Evolutionary conservation across 2,888 invertebrate species (phyloP).

Genomic region (Escarpia spicata): DNA sequence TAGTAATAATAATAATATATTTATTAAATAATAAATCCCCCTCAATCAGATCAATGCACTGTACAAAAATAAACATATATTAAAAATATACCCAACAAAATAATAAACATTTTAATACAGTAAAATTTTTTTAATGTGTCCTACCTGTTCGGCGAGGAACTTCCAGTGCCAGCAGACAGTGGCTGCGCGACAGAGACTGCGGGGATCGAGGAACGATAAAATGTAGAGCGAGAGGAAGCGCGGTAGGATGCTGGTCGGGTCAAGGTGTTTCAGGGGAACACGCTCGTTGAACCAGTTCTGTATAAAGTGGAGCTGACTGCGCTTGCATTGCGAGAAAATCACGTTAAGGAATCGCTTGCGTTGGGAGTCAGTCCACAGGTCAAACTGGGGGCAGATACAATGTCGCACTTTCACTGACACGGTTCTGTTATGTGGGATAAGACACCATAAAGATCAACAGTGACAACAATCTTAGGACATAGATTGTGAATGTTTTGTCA

Average conservation of each 20-base stretch:
- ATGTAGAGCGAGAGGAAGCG: constrained; percentile 60
- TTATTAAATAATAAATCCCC: too few relatives aligned
- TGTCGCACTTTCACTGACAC: not conserved
- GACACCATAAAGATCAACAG: too few relatives aligned
- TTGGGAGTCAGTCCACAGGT: constrained; percentile 64
- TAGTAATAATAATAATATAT: too few relatives aligned
- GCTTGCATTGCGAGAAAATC: constrained; percentile 56
- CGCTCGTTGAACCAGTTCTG: constrained; percentile 59
- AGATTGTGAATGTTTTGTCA: too few relatives aligned
- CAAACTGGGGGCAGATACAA: constrained; percentile 55
- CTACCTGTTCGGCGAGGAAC: constrained; percentile 62
- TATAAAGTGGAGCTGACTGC: constrained; percentile 58
- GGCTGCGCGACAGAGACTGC: constrained; percentile 58
- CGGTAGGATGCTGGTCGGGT: constrained; percentile 54
- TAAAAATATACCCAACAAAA: too few relatives aligned
- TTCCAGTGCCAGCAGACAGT: constrained; percentile 64
- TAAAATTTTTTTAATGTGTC: not conserved
- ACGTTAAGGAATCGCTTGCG: constrained; percentile 58
- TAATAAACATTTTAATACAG: too few relatives aligned
- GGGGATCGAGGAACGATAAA: constrained; percentile 63
- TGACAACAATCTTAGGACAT: too few relatives aligned
- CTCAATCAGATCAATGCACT: too few relatives aligned
- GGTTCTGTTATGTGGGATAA: too few relatives aligned
- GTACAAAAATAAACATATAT: too few relatives aligned
- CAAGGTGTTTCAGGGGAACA: constrained; percentile 33